Evolutionary conservation across 2,888 invertebrate species (phyloP), one percentile per base, ranked within the genome.

Genomic region (Amphipoea lucens): DNA sequence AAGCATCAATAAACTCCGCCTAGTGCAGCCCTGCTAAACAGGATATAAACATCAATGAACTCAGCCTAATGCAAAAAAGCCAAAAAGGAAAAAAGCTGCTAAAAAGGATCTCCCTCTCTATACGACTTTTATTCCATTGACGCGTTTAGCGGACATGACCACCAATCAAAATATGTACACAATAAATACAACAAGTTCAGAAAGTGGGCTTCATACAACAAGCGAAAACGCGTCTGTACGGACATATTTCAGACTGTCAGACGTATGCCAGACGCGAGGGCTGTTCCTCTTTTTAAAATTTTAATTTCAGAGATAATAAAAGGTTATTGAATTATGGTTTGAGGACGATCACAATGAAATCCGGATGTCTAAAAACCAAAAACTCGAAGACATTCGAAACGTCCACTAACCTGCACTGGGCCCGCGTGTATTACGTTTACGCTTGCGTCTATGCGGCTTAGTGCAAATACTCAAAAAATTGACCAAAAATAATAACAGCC

Each of bases 371-470:
- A 20, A 20, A 51, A 74, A 51, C 3, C 0, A 74, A 29, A 20
- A 65, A 48, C 29, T 51, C 14, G 17, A 63, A 65, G 7, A 36
- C 9, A 42, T 42, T 45, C 17, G 17, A n/a, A 75, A 45, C 2
- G 23, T n/a, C 42, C 14, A 71, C 62, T 1, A 51, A 78, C 81
- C 72, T 54, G 62, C 12, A 17, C 29, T 4, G 60, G 42, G 17
- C 9, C 20, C 5, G 23, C 4, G 9, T 48, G 4, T 48, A 23
- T 42, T 29, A 29, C 7, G 0, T 57, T 9, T 57, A 23, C 9
- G 20, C 7, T 69, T 7, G 51, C 20, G 40, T 20, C 2, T 69
- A 36, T 51, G 9, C 0, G 29, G 12, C 5, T 66, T 20, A 2
- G 5, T n/a, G 12, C 2, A 17, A 65, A 36, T 6, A 45, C 36